phyloP scores from a whole-genome alignment of 2,113 vertebrate genomes.

The Stercorarius parasiticus region DNA sequence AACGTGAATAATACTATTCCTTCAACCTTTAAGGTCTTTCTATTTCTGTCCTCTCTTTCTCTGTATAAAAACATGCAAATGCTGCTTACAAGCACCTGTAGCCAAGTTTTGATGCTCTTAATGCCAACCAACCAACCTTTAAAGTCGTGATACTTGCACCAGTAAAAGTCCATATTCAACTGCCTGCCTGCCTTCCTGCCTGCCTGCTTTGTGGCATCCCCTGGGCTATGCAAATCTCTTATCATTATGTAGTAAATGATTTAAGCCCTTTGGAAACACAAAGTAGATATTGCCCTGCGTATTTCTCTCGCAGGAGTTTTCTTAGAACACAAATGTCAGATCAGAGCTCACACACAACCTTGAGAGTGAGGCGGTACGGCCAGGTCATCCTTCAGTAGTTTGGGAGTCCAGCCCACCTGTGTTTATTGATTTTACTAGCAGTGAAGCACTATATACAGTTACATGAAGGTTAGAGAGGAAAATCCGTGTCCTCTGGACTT shows the following conservation, averaged over 20 bases:
- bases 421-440: neutral
- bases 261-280: neutral
- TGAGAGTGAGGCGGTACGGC: neutral
- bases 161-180: neutral
- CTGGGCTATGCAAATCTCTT: neutral
- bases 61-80: neutral
- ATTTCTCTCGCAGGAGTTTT: neutral
- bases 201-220: neutral
- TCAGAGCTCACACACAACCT: neutral
- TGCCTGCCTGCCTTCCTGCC: neutral
- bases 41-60: neutral
- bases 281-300: neutral
- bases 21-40: neutral
- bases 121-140: neutral
- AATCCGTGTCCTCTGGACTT: neutral
- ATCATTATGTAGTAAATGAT: neutral
- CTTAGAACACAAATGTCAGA: neutral
- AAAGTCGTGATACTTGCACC: neutral
- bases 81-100: neutral
- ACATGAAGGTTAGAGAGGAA: neutral
- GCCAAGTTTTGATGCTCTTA: neutral
- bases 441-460: neutral
- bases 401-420: neutral
- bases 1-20: neutral
- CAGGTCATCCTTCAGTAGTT: neutral